phyloP scores from a whole-genome alignment of 2,113 vertebrate genomes.

The Calyptommatus sinebrachiatus region DNA sequence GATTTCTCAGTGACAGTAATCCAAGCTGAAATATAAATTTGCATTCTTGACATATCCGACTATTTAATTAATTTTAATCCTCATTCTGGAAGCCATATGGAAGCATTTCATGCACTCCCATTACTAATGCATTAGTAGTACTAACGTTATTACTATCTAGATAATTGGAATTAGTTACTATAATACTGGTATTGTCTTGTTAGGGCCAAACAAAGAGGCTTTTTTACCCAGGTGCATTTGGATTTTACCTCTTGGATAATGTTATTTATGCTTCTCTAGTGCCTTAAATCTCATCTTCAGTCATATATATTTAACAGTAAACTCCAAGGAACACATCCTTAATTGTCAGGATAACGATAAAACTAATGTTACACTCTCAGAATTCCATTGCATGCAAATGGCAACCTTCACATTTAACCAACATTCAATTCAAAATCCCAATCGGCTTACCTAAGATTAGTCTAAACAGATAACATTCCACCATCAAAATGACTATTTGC shows the following conservation, averaged over 20 bases:
- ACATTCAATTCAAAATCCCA: constrained; percentile 18
- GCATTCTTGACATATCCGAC: not conserved
- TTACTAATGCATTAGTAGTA: not conserved
- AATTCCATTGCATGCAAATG: constrained; percentile 11
- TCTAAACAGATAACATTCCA: not conserved
- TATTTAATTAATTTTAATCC: not conserved
- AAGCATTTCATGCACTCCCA: not conserved
- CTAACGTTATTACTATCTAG: not conserved
- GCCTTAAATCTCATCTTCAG: constrained; percentile 3
- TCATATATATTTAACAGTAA: constrained; percentile 14
- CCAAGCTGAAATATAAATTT: not conserved
- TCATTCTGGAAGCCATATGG: not conserved
- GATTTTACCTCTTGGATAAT: not conserved
- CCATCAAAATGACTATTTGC: constrained; percentile 20
- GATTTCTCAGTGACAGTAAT: not conserved
- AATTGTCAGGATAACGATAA: constrained; percentile 24
- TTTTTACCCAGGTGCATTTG: not conserved
- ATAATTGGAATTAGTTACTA: not conserved
- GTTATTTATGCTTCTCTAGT: not conserved
- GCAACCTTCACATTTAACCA: constrained; percentile 7
- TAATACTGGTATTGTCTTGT: not conserved
- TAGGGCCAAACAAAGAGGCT: not conserved
- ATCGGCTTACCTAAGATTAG: constrained; percentile 12
- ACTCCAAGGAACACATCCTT: constrained; percentile 8
- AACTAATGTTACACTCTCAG: constrained; percentile 4